A percentile compares a stretch with the other conserved stretches of the same genome.
Conservation (phyloP, 92 coral and sea anemone species). For the Parazoanthus swiftii region DNA sequence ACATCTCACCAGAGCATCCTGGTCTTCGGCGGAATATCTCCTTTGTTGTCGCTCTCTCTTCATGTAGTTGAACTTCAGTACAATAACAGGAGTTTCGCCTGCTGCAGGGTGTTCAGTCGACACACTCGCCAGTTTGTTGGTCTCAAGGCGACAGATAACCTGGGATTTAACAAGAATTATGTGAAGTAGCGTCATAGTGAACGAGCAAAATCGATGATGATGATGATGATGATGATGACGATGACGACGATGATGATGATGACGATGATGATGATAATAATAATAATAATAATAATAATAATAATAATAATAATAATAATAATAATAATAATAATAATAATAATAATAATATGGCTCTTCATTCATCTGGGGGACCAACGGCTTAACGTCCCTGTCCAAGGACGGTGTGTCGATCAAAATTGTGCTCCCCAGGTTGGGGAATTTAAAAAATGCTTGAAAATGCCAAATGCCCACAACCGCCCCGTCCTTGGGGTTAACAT, state of each 20-base stretch:
- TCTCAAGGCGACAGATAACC: conserved; percentile 35
- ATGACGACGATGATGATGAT: too few species aligned
- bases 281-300: too few species aligned
- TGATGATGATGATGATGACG: too few species aligned
- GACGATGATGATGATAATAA: too few species aligned
- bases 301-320: too few species aligned
- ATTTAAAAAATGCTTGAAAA: not conserved
- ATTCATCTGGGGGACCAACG: too few species aligned
- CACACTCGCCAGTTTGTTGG: conserved; percentile 17
- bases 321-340: too few species aligned
- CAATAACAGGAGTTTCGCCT: not conserved
- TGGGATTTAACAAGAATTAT: not conserved
- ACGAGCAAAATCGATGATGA: not conserved
- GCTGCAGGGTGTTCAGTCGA: conserved; percentile 1
- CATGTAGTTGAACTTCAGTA: conserved; percentile 32
- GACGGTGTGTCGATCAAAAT: not conserved
- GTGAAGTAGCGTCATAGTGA: not conserved
- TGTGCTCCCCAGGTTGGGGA: not conserved
- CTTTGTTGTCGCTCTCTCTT: conserved; percentile 34
- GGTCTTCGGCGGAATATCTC: conserved; percentile 6
- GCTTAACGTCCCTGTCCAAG: too few species aligned
- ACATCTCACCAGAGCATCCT: conserved; percentile 17
- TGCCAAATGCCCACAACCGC: too few species aligned
- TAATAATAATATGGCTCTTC: too few species aligned
- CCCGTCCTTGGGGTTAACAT: too few species aligned